These are phyloP conservation scores for Microchirus variegatus DNA, from an alignment of 2,797 vertebrate genomes.

Conservation along the genomic window DNA sequence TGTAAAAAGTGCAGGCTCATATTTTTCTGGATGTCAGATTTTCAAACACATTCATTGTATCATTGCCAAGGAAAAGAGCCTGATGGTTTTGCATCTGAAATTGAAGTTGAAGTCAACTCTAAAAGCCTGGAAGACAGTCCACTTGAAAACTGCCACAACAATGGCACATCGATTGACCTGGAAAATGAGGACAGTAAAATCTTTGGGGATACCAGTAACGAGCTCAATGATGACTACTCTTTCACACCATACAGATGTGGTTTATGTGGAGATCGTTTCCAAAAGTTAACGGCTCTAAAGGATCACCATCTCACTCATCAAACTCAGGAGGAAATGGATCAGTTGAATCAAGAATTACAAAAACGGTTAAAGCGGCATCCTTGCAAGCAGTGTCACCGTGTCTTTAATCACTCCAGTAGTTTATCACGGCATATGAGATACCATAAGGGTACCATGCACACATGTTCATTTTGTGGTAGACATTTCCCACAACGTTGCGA, in stretches of 20 bases:
- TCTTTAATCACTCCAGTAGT: conserved; percentile 86
- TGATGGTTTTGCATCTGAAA: conserved; percentile 42
- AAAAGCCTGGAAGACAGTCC: conserved; percentile 44
- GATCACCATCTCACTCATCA: conserved; percentile 81
- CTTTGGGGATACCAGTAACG: conserved; percentile 24
- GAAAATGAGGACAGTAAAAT: conserved; percentile 48
- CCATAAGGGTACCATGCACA: conserved; percentile 85
- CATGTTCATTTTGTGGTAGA: conserved; percentile 80
- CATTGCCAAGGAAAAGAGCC: conserved; percentile 69
- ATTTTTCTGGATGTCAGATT: conserved; percentile 87
- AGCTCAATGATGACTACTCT: conserved; percentile 37
- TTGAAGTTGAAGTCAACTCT: conserved; percentile 50
- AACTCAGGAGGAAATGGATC: conserved; percentile 76
- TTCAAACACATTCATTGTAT: conserved; percentile 76
- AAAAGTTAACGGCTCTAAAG: conserved; percentile 75
- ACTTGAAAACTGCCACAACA: conserved; percentile 53
- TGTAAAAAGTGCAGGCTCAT: conserved; percentile 81
- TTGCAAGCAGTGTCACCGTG: conserved; percentile 83
- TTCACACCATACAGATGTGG: conserved; percentile 81
- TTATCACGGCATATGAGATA: conserved; percentile 85
- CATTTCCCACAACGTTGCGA: conserved; percentile 84
- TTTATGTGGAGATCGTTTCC: conserved; percentile 81
- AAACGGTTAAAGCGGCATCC: conserved; percentile 70
- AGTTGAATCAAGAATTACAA: conserved; percentile 65
- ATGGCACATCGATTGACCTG: conserved; percentile 54